Percentiles rank a stretch among this genome's conserved stretches.
These are phyloP conservation scores for Cephalophus harveyi DNA, from an alignment of 2,113 vertebrate genomes.

Conservation along the genomic window DNA sequence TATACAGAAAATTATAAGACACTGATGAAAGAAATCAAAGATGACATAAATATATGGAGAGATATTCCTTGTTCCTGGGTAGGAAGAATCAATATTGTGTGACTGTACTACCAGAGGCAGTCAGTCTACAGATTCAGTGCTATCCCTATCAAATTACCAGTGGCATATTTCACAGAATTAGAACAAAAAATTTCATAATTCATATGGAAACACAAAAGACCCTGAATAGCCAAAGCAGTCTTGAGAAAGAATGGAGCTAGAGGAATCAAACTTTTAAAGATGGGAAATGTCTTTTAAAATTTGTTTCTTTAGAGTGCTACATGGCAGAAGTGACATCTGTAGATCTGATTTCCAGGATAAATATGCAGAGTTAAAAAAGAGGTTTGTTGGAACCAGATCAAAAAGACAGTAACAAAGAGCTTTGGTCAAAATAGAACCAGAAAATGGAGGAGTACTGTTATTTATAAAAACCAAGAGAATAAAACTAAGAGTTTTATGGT, in stretches of 20 bases:
- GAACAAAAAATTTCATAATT: neutral
- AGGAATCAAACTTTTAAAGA: neutral
- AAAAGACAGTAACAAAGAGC: neutral
- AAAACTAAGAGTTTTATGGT: neutral
- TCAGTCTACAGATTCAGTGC: neutral
- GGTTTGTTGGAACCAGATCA: neutral
- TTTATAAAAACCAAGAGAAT: conserved; percentile 1
- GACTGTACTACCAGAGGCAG: neutral
- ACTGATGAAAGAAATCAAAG: neutral
- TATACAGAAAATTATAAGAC: neutral
- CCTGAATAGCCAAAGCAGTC: neutral
- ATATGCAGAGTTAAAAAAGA: neutral
- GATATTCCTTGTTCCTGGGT: neutral
- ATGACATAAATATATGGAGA: neutral
- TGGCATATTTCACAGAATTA: neutral
- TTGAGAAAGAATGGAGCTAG: neutral
- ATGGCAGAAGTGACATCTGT: neutral
- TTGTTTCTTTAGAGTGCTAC: conserved; percentile 7
- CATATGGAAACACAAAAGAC: neutral
- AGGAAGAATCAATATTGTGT: neutral
- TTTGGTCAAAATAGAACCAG: neutral
- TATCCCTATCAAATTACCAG: neutral
- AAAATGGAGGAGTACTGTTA: conserved; percentile 5
- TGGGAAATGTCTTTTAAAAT: neutral
- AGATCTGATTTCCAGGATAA: neutral